Conservation (phyloP, 2,888 invertebrate genomes). For the Idaea biselata region DNA sequence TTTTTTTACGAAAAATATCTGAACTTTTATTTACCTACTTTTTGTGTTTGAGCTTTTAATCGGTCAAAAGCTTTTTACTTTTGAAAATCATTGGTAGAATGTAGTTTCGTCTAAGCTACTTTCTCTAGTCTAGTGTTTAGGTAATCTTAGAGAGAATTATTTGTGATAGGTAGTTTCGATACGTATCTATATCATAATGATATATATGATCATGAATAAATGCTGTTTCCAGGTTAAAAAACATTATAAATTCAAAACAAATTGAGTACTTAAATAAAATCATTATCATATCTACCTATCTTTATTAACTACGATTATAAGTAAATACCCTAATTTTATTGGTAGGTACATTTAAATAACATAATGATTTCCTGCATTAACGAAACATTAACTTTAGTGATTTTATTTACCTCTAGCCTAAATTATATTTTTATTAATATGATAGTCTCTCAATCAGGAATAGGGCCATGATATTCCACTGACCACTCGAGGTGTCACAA, state of each 20-base stretch:
- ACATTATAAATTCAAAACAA: background rate
- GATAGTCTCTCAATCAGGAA: constrained; percentile 39
- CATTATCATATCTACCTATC: background rate
- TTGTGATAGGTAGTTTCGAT: too few species aligned
- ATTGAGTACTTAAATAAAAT: background rate
- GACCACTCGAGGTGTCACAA: constrained; percentile 56
- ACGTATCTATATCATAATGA: too few species aligned
- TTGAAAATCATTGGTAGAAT: too few species aligned
- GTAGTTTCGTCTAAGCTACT: too few species aligned
- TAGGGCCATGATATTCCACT: constrained; percentile 37
- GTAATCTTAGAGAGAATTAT: too few species aligned
- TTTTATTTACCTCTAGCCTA: background rate
- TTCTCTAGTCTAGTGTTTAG: too few species aligned
- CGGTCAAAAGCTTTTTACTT: too few species aligned
- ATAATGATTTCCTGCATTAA: background rate
- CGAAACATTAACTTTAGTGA: background rate
- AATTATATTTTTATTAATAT: background rate
- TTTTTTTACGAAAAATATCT: too few species aligned
- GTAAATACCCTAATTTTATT: background rate
- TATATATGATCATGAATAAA: too few species aligned
- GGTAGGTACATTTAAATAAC: background rate
- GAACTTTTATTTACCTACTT: too few species aligned
- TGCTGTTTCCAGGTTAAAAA: too few species aligned
- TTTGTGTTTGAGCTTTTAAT: too few species aligned
- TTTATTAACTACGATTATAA: background rate